A percentile compares a stretch with the other conserved stretches of the same genome.
These are phyloP conservation scores for Xestobium rufovillosum DNA, from an alignment of 2,888 invertebrate genomes.

Conservation along the genomic window DNA sequence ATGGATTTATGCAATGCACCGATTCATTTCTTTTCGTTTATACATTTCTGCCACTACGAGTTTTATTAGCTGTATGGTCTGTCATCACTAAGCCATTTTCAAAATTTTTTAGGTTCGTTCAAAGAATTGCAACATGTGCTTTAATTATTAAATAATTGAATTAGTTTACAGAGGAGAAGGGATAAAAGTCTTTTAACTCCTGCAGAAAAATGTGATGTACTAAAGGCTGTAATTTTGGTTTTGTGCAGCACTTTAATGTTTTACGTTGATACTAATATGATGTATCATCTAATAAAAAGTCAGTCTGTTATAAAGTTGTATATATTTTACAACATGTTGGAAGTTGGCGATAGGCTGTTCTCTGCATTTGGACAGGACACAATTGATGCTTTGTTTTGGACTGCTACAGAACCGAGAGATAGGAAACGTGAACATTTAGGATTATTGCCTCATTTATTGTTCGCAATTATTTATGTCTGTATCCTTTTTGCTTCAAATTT, in stretches of 20 bases:
- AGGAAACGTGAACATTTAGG: constrained; percentile 77
- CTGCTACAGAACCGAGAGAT: constrained; percentile 90
- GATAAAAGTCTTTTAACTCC: constrained; percentile 63
- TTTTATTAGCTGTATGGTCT: constrained; percentile 79
- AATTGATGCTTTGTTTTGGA: constrained; percentile 97
- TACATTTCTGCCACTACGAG: constrained; percentile 92
- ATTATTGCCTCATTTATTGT: constrained; percentile 80
- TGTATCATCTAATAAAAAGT: constrained; percentile 95
- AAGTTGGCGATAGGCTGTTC: constrained; percentile 92
- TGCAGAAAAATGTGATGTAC: constrained; percentile 91
- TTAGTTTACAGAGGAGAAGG: constrained; percentile 35
- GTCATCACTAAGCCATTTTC: constrained; percentile 66
- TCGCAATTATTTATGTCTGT: constrained; percentile 90
- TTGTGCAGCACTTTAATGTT: constrained; percentile 77
- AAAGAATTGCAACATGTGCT: background rate
- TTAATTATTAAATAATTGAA: constrained; percentile 18
- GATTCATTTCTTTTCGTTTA: constrained; percentile 97
- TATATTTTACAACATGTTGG: constrained; percentile 99
- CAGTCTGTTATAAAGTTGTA: constrained; percentile 99
- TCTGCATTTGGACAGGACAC: constrained; percentile 98
- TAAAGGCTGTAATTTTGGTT: constrained; percentile 86
- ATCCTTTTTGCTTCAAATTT: constrained; percentile 56
- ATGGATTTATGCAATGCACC: constrained; percentile 91
- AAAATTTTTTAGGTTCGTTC: constrained; percentile 62
- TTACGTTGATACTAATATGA: constrained; percentile 93